These are phyloP conservation scores for Phyllostomus discolor DNA, from an alignment of 2,113 vertebrate genomes.

Conservation along the genomic window DNA sequence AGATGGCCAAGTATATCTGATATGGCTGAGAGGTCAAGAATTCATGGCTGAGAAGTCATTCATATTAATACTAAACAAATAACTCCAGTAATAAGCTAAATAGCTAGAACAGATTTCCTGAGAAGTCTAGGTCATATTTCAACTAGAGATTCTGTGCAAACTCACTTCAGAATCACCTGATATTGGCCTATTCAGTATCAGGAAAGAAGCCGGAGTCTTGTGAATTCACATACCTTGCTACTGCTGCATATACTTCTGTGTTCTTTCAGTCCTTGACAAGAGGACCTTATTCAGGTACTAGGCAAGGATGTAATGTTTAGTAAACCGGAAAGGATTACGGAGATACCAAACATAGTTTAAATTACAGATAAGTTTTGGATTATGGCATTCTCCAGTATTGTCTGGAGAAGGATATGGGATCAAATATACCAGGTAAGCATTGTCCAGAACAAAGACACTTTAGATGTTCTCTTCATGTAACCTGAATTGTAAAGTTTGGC, in stretches of 20 bases:
- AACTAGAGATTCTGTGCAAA: background rate
- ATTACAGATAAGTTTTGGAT: background rate
- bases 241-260: accelerated
- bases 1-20: background rate
- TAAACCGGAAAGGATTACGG: background rate
- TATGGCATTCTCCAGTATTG: background rate
- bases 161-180: background rate
- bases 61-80: background rate
- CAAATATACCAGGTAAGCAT: background rate
- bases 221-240: background rate
- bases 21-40: background rate
- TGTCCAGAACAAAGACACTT: background rate
- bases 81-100: background rate
- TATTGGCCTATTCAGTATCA: background rate
- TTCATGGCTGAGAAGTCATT: background rate
- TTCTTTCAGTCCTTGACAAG: background rate
- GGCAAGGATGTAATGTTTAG: background rate
- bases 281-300: background rate
- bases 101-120: background rate
- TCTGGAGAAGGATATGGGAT: background rate
- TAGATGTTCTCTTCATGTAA: background rate
- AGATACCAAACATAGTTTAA: background rate
- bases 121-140: background rate
- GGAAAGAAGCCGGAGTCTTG: background rate
- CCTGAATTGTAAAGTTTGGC: background rate